These are phyloP conservation scores for Carapus acus DNA, from an alignment of 2,797 vertebrate species.

Conservation along the genomic window DNA sequence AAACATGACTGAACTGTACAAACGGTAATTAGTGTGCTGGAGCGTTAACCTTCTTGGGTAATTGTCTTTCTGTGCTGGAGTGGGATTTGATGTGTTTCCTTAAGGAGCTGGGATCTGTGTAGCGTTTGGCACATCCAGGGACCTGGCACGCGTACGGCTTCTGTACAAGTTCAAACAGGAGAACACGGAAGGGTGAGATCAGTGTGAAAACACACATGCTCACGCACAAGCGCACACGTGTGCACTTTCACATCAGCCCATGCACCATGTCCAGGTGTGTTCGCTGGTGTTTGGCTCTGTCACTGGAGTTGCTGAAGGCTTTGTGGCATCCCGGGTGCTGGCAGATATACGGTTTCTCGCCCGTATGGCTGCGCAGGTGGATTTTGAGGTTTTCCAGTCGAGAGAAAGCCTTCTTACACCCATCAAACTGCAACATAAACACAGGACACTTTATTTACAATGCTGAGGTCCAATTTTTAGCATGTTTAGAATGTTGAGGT, in stretches of 20 bases:
- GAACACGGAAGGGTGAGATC: slow-evolving; percentile 4
- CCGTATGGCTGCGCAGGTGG: slow-evolving; percentile 93
- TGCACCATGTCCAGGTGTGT: slow-evolving; percentile 97
- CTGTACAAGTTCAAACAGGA: slow-evolving; percentile 70
- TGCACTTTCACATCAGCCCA: background rate
- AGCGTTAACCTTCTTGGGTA: slow-evolving; percentile 87
- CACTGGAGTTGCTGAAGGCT: slow-evolving; percentile 98
- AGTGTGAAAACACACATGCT: slow-evolving; percentile 1
- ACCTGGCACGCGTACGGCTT: slow-evolving; percentile 97
- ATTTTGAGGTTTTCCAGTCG: slow-evolving; percentile 98
- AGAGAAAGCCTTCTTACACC: slow-evolving; percentile 96
- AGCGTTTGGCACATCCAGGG: slow-evolving; percentile 91
- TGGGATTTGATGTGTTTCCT: slow-evolving; percentile 97
- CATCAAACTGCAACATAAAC: slow-evolving; percentile 80
- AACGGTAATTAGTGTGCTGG: too few relatives aligned
- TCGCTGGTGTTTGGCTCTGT: slow-evolving; percentile 96
- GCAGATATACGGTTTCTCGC: slow-evolving; percentile 93
- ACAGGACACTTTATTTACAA: slow-evolving; percentile 9
- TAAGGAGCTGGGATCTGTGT: slow-evolving; percentile 96
- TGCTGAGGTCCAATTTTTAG: too few relatives aligned
- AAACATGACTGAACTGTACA: background rate
- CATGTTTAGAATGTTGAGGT: too few relatives aligned
- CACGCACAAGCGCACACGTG: background rate
- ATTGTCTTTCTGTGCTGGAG: slow-evolving; percentile 87
- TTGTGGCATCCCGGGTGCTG: slow-evolving; percentile 92